phyloP scores from a whole-genome alignment of 2,888 invertebrate species.

The Agrenia bidenticulata region DNA sequence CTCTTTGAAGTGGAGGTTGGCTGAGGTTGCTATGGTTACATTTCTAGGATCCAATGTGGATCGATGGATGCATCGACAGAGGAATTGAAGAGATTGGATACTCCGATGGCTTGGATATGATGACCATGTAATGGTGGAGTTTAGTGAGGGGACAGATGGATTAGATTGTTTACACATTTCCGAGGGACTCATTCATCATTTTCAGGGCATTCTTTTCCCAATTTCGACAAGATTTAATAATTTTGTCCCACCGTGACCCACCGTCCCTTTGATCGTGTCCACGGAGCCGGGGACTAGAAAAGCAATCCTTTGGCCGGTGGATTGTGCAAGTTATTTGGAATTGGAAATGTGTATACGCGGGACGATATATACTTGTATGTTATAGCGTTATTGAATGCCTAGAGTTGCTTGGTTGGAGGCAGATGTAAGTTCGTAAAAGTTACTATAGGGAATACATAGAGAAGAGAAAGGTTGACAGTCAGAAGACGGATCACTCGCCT shows the following conservation, averaged over 20 bases:
- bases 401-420: too few species aligned
- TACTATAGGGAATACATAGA: neutral
- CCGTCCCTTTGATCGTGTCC: too few species aligned
- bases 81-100: neutral
- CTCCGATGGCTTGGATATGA: neutral
- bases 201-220: neutral
- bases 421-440: too few species aligned
- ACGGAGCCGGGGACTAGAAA: too few species aligned
- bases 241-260: conserved; percentile 5
- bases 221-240: conserved; percentile 11
- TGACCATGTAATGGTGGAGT: neutral
- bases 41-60: too few species aligned
- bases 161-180: conserved; percentile 13
- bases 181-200: conserved; percentile 5
- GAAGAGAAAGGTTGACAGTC: conserved; percentile 46
- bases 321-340: too few species aligned
- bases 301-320: too few species aligned
- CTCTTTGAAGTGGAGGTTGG: neutral
- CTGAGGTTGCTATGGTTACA: neutral
- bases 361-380: too few species aligned
- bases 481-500: conserved; percentile 52
- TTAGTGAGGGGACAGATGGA: conserved; percentile 6
- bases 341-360: too few species aligned
- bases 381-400: too few species aligned
- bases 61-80: too few species aligned